Conservation (phyloP, 92 coral and sea anemone species). For the Meandrina meandrites region DNA sequence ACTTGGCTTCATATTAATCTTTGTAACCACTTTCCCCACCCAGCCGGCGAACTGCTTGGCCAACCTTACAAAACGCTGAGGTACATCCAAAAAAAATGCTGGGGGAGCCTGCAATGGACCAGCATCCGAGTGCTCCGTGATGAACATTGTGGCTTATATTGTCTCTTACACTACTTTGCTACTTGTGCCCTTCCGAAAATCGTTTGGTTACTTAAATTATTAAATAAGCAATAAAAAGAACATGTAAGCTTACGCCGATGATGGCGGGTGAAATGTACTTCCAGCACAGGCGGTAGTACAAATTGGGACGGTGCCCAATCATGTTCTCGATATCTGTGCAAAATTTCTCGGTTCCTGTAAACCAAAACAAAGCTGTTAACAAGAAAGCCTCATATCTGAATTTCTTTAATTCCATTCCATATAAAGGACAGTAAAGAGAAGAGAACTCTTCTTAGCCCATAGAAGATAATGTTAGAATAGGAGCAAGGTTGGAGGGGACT, state of each 20-base stretch:
- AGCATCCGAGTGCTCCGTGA: background rate
- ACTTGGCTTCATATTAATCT: no score
- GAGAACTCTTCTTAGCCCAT: background rate
- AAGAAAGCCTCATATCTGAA: background rate
- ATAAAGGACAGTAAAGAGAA: background rate
- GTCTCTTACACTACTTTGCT: background rate
- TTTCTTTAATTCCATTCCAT: background rate
- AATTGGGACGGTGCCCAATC: conserved; percentile 82
- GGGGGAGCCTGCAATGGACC: background rate
- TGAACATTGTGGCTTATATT: no score
- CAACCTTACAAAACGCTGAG: no score
- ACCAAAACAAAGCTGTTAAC: background rate
- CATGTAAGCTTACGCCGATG: conserved; percentile 71
- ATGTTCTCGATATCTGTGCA: conserved; percentile 78
- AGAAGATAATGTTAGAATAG: no score
- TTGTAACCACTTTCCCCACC: no score
- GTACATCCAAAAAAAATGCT: no score
- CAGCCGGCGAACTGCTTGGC: no score
- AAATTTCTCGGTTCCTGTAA: conserved; percentile 62
- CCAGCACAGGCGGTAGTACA: conserved; percentile 87
- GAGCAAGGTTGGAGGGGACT: background rate
- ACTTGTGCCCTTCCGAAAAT: background rate
- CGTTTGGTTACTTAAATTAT: background rate
- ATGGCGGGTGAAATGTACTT: conserved; percentile 84
- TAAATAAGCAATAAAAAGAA: background rate